Evolutionary conservation across 2,888 invertebrate species (phyloP), one percentile per base, ranked within the genome.

Genomic region (Endotricha flammealis): DNA sequence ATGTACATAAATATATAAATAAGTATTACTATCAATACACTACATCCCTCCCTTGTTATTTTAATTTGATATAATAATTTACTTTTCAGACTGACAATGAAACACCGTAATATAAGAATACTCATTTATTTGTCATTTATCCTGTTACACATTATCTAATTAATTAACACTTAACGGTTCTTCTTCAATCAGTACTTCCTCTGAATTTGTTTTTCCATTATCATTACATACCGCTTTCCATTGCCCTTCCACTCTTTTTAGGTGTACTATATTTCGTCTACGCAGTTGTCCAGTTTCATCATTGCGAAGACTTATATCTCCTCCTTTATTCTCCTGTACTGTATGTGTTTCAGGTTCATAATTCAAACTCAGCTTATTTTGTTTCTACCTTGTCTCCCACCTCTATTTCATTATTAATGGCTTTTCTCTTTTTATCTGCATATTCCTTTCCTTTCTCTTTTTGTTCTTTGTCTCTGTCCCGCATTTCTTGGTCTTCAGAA

Each of bases 401-500:
- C 7, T 25, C 11, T 2, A 10, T n/a, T 2, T 25, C 11, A 25
- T 10, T 11, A 11, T 42, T 36, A 17, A 5, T n/a, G 7, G 44
- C 39, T 25, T 31, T 31, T 35, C 48, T 30, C 39, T 36, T 48
- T 9, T 14, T 38, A 25, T 47, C 45, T n/a, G 12, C 30, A 23
- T 38, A 42, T 8, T 27, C 41, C 29, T 29, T 27, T 3, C 1
- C 1, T 8, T 40, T 32, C n/a, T n/a, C n/a, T n/a, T n/a, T n/a
- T n/a, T n/a, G n/a, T n/a, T n/a, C n/a, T n/a, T n/a, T n/a, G n/a
- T 42, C 42, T 30, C 28, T 33, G 7, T 42, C 42, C 16, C 11
- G 10, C 11, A 4, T 10, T 6, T 27, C 12, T 22, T 22, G 10
- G n/a, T 14, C 13, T 1, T 29, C 22, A 1, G 17, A 28, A 4